Conservation (phyloP, 2,797 vertebrate species). For the Pangasius mekongensis region DNA sequence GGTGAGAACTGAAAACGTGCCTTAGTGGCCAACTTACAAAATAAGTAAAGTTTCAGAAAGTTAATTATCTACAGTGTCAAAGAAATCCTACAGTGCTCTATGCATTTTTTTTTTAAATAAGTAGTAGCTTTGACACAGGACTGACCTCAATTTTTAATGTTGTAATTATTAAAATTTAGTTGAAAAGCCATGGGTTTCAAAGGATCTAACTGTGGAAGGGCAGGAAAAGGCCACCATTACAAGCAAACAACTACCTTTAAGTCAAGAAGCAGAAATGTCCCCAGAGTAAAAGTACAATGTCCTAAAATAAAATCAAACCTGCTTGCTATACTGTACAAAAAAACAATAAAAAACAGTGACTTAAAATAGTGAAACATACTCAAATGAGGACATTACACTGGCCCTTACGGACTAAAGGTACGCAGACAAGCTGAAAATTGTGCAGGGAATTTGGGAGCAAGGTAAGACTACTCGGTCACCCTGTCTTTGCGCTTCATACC, state of each 20-base stretch:
- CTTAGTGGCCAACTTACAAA: background rate
- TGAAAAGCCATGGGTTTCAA: background rate
- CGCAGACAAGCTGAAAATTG: slow-evolving; percentile 47
- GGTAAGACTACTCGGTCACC: slow-evolving; percentile 28
- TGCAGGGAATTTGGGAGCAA: slow-evolving; percentile 34
- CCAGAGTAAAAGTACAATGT: background rate
- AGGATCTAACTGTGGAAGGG: background rate
- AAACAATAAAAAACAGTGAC: background rate
- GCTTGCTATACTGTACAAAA: background rate
- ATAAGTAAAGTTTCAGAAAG: slow-evolving; percentile 4
- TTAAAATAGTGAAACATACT: slow-evolving; percentile 21
- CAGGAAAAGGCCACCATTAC: background rate
- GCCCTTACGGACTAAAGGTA: slow-evolving; percentile 1
- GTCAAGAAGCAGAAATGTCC: background rate
- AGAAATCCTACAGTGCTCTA: background rate
- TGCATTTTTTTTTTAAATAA: background rate
- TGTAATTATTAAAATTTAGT: background rate
- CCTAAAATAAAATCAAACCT: slow-evolving; percentile 1
- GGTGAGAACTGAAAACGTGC: background rate
- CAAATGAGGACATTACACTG: slow-evolving; percentile 26
- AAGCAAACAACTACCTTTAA: slow-evolving; percentile 1
- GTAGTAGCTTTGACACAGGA: background rate
- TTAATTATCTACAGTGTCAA: background rate
- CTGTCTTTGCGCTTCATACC: slow-evolving; percentile 37
- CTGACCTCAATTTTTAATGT: background rate